These are phyloP conservation scores for Oreocharis arfaki DNA, from an alignment of 2,113 vertebrate genomes.

Conservation along the genomic window DNA sequence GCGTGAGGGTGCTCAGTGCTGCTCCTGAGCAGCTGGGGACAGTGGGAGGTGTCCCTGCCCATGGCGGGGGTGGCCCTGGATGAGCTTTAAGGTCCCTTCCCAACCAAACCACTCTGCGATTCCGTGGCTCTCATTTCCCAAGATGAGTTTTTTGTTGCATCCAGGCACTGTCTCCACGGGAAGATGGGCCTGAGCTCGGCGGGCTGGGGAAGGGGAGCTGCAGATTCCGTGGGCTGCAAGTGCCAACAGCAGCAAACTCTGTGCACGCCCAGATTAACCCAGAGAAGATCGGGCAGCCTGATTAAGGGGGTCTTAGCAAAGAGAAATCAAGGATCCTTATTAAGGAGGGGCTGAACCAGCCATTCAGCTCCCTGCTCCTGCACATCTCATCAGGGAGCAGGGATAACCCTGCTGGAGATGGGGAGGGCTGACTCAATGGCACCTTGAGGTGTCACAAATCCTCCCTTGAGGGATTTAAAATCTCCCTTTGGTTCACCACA, in stretches of 20 bases:
- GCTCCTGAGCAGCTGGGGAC: rapidly evolving
- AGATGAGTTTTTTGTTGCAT: background rate
- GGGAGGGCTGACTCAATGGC: rapidly evolving
- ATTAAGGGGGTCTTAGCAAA: background rate
- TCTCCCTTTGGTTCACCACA: background rate
- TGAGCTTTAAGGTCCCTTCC: background rate
- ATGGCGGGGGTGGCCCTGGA: background rate
- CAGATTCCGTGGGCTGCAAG: background rate
- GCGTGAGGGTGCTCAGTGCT: too few species aligned
- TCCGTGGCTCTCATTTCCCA: background rate
- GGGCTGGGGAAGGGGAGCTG: background rate
- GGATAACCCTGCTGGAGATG: rapidly evolving
- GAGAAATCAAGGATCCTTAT: background rate
- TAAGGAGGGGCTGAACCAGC: background rate
- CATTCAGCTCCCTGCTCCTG: background rate
- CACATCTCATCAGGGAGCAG: background rate
- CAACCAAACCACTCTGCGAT: background rate
- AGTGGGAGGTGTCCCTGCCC: background rate
- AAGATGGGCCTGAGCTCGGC: rapidly evolving
- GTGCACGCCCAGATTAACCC: background rate
- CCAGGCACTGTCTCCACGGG: rapidly evolving
- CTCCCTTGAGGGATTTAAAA: background rate
- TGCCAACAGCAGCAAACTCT: background rate
- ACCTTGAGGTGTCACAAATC: background rate
- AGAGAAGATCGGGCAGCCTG: background rate